These are phyloP conservation scores for Acrocephalus arundinaceus DNA, from an alignment of 2,113 vertebrate species.

Conservation along the genomic window DNA sequence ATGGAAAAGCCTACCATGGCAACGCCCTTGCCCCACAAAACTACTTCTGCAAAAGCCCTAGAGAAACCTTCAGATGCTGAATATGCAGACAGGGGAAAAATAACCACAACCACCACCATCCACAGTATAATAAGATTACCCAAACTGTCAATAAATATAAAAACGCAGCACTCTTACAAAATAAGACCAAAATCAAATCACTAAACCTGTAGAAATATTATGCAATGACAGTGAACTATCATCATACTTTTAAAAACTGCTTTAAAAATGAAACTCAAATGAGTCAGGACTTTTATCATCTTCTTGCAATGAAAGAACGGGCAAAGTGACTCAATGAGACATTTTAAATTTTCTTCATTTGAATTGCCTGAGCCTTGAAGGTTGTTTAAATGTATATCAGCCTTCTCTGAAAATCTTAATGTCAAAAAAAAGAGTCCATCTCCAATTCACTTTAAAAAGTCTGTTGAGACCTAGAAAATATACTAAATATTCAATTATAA, in stretches of 20 bases:
- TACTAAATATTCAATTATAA: background rate
- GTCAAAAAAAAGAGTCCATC: constrained; percentile 38
- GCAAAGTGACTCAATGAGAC: constrained; percentile 3
- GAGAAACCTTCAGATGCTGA: background rate
- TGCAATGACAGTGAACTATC: background rate
- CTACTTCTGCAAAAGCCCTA: background rate
- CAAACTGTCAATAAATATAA: background rate
- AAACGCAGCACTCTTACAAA: background rate
- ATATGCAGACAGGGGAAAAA: background rate
- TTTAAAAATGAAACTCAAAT: constrained; percentile 46
- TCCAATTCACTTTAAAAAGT: constrained; percentile 39
- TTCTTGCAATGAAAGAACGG: constrained; percentile 44
- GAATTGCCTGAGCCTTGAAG: constrained; percentile 43
- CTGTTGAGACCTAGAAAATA: background rate
- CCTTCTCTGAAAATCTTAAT: constrained; percentile 45
- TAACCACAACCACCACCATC: background rate
- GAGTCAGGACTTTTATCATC: constrained; percentile 12
- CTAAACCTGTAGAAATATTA: constrained; percentile 12
- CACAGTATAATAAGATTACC: background rate
- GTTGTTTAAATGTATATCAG: constrained; percentile 38
- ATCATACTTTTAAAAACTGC: constrained; percentile 33
- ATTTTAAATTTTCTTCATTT: constrained; percentile 61
- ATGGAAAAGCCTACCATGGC: fast-evolving
- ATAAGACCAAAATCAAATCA: background rate
- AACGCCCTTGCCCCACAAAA: fast-evolving